Percentiles rank a stretch among this genome's conserved stretches.
Conservation (phyloP, 2,888 invertebrate species). For the Agapostemon virescens region DNA sequence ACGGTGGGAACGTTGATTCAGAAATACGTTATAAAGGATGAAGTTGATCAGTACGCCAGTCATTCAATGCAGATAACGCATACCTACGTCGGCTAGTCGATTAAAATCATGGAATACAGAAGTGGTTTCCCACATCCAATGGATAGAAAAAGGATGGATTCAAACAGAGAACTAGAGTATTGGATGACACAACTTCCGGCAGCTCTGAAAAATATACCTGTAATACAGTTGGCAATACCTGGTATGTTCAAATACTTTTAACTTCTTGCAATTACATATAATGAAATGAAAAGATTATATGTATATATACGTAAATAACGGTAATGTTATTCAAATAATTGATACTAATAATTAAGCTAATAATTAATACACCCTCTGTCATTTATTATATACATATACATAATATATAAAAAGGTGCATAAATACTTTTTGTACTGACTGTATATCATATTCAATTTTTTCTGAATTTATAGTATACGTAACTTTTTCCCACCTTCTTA, state of each 20-base stretch:
- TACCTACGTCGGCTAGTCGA: not conserved
- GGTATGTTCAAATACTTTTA: constrained; percentile 81
- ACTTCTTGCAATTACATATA: not conserved
- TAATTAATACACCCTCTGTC: not conserved
- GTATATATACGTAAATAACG: not conserved
- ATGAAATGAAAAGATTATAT: not conserved
- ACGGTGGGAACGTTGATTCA: constrained; percentile 51
- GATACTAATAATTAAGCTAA: too few relatives aligned
- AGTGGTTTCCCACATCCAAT: not conserved
- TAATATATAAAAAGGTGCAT: too few relatives aligned
- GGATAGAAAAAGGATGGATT: constrained; percentile 16
- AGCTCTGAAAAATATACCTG: constrained; percentile 83
- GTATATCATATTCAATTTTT: not conserved
- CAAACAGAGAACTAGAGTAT: constrained; percentile 82
- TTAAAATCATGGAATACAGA: constrained; percentile 38
- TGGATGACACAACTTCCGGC: constrained; percentile 88
- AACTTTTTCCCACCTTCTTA: not conserved
- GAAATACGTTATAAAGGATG: constrained; percentile 51
- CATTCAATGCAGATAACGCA: constrained; percentile 33
- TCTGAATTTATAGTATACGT: not conserved
- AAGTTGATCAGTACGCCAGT: constrained; percentile 31
- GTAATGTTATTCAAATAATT: not conserved
- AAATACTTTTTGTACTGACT: too few relatives aligned
- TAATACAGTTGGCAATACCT: constrained; percentile 89
- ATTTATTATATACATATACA: not conserved